These are phyloP conservation scores for Melikaiella ostensackeni DNA, from an alignment of 2,888 invertebrate genomes.

Conservation along the genomic window DNA sequence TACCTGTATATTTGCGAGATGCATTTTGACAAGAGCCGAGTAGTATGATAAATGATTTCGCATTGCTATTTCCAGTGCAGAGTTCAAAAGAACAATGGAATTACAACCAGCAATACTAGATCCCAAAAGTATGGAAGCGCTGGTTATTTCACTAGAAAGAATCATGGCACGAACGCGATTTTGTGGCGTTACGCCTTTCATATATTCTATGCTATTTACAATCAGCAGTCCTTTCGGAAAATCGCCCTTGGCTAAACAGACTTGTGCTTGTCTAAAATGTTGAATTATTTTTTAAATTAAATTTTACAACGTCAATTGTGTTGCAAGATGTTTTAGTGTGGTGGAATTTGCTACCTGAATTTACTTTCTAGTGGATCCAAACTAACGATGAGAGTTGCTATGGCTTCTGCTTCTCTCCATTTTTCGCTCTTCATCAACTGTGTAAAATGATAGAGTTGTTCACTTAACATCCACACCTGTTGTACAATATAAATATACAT, in stretches of 20 bases:
- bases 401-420: constrained; percentile 78
- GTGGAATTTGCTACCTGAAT: constrained; percentile 68
- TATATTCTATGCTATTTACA: constrained; percentile 63
- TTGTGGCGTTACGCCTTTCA: constrained; percentile 63
- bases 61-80: constrained; percentile 86
- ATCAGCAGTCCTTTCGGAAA: constrained; percentile 69
- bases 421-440: constrained; percentile 77
- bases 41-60: constrained; percentile 88
- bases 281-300: constrained; percentile 25
- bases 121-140: constrained; percentile 79
- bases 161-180: constrained; percentile 84
- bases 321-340: background rate
- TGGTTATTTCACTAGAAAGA: constrained; percentile 83
- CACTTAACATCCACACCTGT: constrained; percentile 84
- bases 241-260: constrained; percentile 74
- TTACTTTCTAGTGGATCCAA: constrained; percentile 78
- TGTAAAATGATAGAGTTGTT: constrained; percentile 80
- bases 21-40: constrained; percentile 86
- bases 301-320: background rate
- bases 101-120: constrained; percentile 78
- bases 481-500: constrained; percentile 65
- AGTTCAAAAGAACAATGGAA: constrained; percentile 81
- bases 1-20: constrained; percentile 87
- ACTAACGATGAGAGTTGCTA: constrained; percentile 78
- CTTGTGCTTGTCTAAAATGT: constrained; percentile 71